Base-by-base conservation (phyloP, 2,797 vertebrate species). In the Psittacula derbiana region DNA sequence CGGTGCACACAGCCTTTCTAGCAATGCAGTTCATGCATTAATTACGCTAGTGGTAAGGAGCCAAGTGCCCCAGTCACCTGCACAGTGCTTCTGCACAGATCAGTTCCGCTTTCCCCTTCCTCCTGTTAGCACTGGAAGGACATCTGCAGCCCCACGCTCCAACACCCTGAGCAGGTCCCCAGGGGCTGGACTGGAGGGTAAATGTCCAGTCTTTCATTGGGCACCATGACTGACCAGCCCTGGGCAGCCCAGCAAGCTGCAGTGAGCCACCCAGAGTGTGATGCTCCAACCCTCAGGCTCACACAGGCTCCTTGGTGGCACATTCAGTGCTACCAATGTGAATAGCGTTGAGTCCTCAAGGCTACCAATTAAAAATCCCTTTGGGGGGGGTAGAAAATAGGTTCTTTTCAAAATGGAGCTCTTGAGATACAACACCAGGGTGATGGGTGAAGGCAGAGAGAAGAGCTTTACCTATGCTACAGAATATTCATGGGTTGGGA, bases 51-150 rank as follows among this genome's bases (percentile, higher is more conserved):
- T 6, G 13, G 9, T 28, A n/a, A 61, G 44, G 31, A 61, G 31
- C 3, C 2, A 88, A 71, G 33, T 28, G 30, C 19, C 38, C 1
- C 0, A 0, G 16, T 52, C 38, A 20, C 38, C 7, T 33, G 28
- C 38, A 64, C 30, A 6, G n/a, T 57, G 60, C 30, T 57, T 74
- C 62, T 33, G 50, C 67, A 36, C 12, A 19, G 28, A 13, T 50
- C 16, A 41, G 28, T 36, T 90, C 53, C 86, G 16, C 18, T 16
- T 21, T 41, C 16, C 36, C 21, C 18, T 58, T 50, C 38, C n/a
- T 70, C 19, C 60, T n/a, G 18, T 44, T 55, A 36, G 36, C 49
- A 40, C 43, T 13, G 28, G 50, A 50, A 57, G 40, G 30, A 25
- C 31, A 65, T 11, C 11, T 18, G 14, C 41, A 53, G 41, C 74